Conservation (phyloP, 2,113 vertebrate genomes). For the Elephantulus edwardii region DNA sequence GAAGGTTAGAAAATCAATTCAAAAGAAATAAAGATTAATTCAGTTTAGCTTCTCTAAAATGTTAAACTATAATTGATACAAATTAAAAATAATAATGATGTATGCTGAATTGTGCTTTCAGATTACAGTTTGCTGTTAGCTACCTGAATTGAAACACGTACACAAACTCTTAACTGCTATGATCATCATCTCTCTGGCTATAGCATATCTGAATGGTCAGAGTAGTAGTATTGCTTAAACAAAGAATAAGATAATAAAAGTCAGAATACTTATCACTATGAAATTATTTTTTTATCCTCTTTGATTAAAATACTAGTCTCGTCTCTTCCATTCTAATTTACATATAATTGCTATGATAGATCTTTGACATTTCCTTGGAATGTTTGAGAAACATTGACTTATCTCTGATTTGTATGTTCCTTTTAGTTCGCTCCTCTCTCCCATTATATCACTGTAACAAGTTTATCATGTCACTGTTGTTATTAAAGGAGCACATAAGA, state of each 20-base stretch:
- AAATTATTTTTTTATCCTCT: neutral
- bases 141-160: neutral
- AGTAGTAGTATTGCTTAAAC: neutral
- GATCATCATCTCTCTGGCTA: neutral
- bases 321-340: slow-evolving; percentile 16
- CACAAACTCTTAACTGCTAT: neutral
- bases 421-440: neutral
- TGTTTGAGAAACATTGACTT: neutral
- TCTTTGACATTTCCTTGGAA: neutral
- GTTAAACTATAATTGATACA: slow-evolving; percentile 22
- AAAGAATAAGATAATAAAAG: slow-evolving; percentile 32
- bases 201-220: neutral
- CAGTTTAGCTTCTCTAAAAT: slow-evolving; percentile 8
- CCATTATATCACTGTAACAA: neutral
- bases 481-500: too few species aligned
- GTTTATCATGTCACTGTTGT: neutral
- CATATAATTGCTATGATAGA: slow-evolving; percentile 13
- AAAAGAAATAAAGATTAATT: neutral
- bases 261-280: slow-evolving; percentile 3
- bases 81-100: neutral
- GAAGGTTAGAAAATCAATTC: slow-evolving; percentile 87
- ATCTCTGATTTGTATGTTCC: neutral
- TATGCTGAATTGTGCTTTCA: neutral
- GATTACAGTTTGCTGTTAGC: neutral
- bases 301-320: neutral